Conservation (phyloP, 1,140 invertebrate species). For the Drosophila rufa region DNA sequence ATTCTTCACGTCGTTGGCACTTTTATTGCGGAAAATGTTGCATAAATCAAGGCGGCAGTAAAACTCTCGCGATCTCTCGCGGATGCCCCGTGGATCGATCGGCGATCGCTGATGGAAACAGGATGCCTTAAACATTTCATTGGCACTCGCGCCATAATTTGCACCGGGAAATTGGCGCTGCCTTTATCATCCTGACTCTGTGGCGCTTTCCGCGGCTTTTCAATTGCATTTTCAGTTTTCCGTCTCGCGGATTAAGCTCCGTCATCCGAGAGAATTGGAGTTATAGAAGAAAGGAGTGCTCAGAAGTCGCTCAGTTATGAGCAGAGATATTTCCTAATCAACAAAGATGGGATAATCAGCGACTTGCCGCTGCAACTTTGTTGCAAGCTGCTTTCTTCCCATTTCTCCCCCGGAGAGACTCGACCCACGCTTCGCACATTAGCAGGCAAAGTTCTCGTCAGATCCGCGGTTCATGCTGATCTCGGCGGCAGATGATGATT, state of each 20-base stretch:
- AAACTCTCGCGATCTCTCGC: conserved; percentile 64
- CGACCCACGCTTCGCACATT: conserved; percentile 72
- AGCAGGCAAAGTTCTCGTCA: conserved; percentile 47
- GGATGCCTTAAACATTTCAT: conserved; percentile 71
- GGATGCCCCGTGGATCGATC: conserved; percentile 26
- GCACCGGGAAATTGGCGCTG: conserved; percentile 45
- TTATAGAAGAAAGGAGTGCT: conserved; percentile 32
- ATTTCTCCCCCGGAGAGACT: not conserved
- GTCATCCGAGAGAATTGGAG: conserved; percentile 65
- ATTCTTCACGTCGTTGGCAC: conserved; percentile 75
- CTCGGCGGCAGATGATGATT: conserved; percentile 64
- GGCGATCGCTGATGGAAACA: conserved; percentile 46
- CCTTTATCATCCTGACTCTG: conserved; percentile 7
- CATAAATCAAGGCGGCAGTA: conserved; percentile 81
- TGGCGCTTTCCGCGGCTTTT: conserved; percentile 8
- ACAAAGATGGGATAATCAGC: conserved; percentile 59
- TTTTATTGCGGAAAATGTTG: conserved; percentile 81
- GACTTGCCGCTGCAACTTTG: conserved; percentile 62
- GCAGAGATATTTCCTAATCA: conserved; percentile 61
- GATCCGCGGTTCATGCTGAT: conserved; percentile 24
- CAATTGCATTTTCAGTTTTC: conserved; percentile 44
- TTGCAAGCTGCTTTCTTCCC: conserved; percentile 36
- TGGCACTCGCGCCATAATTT: conserved; percentile 65
- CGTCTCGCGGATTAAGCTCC: conserved; percentile 42
- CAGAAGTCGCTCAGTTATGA: conserved; percentile 47